These are phyloP conservation scores for Enteromius viviparus DNA, from an alignment of 2,797 vertebrate genomes.

Conservation along the genomic window DNA sequence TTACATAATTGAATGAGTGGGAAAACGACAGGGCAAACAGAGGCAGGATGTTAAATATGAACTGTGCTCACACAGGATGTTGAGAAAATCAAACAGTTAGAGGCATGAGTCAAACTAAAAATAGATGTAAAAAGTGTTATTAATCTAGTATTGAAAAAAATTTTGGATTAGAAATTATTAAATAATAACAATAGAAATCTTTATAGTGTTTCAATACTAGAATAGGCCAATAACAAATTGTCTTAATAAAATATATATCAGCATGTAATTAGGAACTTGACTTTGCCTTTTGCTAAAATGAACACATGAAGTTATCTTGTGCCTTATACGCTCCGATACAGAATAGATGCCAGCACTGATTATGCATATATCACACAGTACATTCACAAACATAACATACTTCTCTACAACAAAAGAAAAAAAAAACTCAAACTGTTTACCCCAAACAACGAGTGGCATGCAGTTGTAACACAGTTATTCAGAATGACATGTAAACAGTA, in stretches of 20 bases:
- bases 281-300: neutral
- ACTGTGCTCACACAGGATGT: conserved; percentile 22
- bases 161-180: neutral
- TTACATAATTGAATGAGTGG: conserved; percentile 55
- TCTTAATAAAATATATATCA: neutral
- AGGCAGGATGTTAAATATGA: conserved; percentile 39
- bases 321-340: neutral
- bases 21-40: conserved; percentile 51
- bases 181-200: neutral
- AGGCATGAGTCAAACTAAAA: neutral
- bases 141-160: neutral
- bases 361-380: neutral
- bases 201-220: neutral
- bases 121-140: neutral
- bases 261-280: neutral
- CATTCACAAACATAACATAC: conserved; percentile 8
- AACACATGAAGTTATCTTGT: neutral
- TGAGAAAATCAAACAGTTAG: conserved; percentile 14
- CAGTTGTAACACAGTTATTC: neutral
- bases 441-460: neutral
- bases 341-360: neutral
- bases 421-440: neutral
- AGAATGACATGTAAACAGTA: neutral
- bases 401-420: neutral
- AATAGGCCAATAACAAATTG: neutral